Conservation (phyloP, 1,140 invertebrate species). For the Gerris buenoi region DNA sequence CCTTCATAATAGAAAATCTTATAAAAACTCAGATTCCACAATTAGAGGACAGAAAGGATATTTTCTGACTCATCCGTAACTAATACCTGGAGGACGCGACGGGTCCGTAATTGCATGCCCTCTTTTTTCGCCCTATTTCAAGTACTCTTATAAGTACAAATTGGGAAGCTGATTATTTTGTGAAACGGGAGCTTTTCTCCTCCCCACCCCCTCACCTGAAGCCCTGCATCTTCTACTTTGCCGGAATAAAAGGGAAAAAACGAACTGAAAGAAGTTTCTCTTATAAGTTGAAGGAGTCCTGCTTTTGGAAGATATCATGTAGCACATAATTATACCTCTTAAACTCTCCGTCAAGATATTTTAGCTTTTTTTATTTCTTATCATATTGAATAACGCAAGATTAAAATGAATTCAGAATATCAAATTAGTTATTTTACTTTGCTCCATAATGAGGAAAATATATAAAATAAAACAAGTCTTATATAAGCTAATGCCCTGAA, state of each 20-base stretch:
- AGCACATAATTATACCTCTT: neutral
- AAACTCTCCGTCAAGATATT: too few relatives aligned
- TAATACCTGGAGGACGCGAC: neutral
- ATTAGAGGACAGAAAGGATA: neutral
- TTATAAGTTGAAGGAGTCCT: neutral
- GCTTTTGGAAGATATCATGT: neutral
- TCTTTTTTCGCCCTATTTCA: neutral
- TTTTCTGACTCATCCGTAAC: neutral
- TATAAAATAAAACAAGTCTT: too few relatives aligned
- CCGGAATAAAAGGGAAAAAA: neutral
- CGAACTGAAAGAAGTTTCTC: neutral
- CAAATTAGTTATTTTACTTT: too few relatives aligned
- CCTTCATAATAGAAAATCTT: neutral
- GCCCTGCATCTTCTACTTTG: neutral
- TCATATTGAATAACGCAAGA: too few relatives aligned
- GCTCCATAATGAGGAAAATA: too few relatives aligned
- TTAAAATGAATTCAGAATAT: too few relatives aligned
- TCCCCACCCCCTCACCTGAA: neutral
- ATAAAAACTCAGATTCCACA: neutral
- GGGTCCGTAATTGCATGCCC: neutral
- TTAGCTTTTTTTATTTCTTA: too few relatives aligned
- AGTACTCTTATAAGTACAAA: conserved; percentile 6
- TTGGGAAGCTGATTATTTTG: neutral
- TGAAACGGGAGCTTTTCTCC: neutral
- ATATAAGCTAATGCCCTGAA: too few relatives aligned